These are phyloP conservation scores for Accipiter virgatus DNA, from an alignment of 2,113 vertebrate species.

Conservation along the genomic window DNA sequence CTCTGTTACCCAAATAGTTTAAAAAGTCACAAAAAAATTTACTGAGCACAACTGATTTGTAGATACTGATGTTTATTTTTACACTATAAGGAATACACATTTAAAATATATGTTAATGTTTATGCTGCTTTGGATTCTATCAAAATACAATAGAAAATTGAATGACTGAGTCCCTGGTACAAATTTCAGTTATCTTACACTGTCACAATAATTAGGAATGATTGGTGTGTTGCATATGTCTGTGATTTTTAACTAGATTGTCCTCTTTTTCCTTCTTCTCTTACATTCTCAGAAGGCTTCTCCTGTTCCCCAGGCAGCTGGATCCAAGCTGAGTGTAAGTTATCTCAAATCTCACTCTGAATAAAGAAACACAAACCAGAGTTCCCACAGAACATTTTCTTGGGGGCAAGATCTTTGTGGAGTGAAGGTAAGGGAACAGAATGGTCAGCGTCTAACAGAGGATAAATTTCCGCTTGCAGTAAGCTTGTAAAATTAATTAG, in stretches of 20 bases:
- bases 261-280: neutral
- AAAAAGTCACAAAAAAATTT: neutral
- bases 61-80: neutral
- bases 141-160: neutral
- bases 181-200: neutral
- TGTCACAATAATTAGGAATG: accelerated
- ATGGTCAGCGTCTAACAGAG: neutral
- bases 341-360: neutral
- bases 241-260: neutral
- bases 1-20: neutral
- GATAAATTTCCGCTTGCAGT: neutral
- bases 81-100: neutral
- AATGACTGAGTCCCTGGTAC: neutral
- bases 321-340: neutral
- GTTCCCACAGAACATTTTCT: neutral
- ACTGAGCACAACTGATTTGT: neutral
- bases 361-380: neutral
- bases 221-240: neutral
- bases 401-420: neutral
- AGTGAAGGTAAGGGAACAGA: neutral
- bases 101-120: neutral
- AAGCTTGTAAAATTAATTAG: constrained; percentile 17
- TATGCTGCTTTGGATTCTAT: neutral
- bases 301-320: neutral
- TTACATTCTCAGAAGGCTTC: neutral